A percentile compares a stretch with the other conserved stretches of the same genome.
Conservation (phyloP, 2,888 invertebrate genomes). For the Helobdella robusta region DNA sequence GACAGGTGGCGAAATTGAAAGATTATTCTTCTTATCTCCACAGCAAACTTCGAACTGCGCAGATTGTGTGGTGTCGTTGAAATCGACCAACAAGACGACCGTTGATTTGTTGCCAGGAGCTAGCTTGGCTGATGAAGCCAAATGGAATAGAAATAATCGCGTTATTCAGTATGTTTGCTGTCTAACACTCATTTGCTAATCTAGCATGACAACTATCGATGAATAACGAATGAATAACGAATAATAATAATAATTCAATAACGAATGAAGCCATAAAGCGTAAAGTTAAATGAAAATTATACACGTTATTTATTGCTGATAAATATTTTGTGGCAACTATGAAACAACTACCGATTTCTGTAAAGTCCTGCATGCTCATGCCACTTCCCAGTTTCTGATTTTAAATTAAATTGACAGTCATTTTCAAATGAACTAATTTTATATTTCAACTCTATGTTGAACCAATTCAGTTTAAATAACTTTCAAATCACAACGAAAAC, state of each 20-base stretch:
- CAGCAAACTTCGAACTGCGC: slow-evolving; percentile 66
- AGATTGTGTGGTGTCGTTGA: slow-evolving; percentile 82
- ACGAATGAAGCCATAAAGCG: too few relatives aligned
- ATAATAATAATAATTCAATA: too few relatives aligned
- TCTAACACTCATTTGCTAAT: not conserved
- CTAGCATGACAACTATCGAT: too few relatives aligned
- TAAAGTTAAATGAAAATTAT: too few relatives aligned
- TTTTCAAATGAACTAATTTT: too few relatives aligned
- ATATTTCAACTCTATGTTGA: too few relatives aligned
- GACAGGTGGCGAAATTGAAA: slow-evolving; percentile 65
- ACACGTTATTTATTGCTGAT: too few relatives aligned
- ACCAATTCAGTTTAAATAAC: too few relatives aligned
- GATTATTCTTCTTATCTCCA: slow-evolving; percentile 38
- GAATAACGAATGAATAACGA: too few relatives aligned
- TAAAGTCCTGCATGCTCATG: slow-evolving; percentile 67
- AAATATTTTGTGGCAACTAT: too few relatives aligned
- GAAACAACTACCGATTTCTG: slow-evolving; percentile 56
- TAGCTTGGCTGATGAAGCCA: slow-evolving; percentile 49
- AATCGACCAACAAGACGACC: slow-evolving; percentile 73
- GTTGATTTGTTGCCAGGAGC: slow-evolving; percentile 59
- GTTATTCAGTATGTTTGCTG: not conserved
- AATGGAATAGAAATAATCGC: not conserved
- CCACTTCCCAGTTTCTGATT: slow-evolving; percentile 61
- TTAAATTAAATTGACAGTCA: too few relatives aligned
- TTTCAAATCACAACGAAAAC: too few relatives aligned